These are phyloP conservation scores for Drosophila tripunctata DNA, from an alignment of 2,888 invertebrate genomes.

Conservation along the genomic window DNA sequence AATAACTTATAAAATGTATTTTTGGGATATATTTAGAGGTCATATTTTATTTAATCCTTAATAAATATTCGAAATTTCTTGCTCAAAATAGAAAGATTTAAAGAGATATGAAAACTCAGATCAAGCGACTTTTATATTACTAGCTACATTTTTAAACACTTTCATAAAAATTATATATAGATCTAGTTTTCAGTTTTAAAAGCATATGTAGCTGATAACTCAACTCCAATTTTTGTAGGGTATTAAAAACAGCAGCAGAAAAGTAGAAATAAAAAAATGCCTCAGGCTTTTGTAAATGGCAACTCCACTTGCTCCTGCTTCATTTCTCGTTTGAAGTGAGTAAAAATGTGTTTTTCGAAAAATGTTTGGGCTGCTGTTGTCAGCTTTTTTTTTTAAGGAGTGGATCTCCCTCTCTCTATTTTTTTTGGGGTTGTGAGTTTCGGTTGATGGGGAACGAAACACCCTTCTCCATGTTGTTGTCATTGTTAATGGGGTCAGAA, in stretches of 20 bases:
- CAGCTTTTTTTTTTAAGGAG: conserved; percentile 29
- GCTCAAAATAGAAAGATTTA: no score
- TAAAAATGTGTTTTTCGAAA: conserved; percentile 60
- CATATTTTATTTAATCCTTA: no score
- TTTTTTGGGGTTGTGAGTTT: conserved; percentile 4
- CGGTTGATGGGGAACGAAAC: background rate
- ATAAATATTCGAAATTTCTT: no score
- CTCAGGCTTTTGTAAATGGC: conserved; percentile 30
- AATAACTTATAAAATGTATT: no score
- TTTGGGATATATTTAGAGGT: no score
- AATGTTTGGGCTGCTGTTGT: conserved; percentile 53
- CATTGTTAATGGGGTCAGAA: conserved; percentile 64
- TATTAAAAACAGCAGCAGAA: conserved; percentile 20
- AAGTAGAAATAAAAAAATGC: conserved; percentile 10
- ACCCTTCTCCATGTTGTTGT: conserved; percentile 40
- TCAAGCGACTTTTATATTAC: no score
- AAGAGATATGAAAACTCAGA: no score
- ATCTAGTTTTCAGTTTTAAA: background rate
- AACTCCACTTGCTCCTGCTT: conserved; percentile 46
- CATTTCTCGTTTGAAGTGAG: conserved; percentile 57
- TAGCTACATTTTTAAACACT: no score
- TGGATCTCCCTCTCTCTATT: background rate
- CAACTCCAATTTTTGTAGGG: background rate
- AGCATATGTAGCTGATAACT: no score
- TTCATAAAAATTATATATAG: no score